Base-by-base conservation (phyloP, 2,888 invertebrate species). In the Lissonota sp. region DNA sequence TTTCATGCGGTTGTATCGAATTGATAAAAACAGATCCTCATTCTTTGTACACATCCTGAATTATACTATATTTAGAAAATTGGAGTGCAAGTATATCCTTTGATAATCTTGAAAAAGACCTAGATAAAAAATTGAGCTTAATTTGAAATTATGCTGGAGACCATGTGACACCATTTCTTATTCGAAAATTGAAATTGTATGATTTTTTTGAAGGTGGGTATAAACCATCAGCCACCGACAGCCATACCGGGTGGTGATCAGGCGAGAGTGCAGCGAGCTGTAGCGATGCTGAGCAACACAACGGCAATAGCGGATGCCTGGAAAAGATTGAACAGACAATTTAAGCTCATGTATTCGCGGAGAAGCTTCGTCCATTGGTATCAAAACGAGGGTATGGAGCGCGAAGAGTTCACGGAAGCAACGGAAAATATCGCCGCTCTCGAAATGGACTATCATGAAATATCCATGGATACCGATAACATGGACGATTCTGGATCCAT, bases 341-440 rank as follows among this genome's bases (percentile, higher is more conserved):
- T 95, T 87, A 94, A 94, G 87, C 90, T 95, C 75, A 94, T 95
- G 94, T 95, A 94, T 89, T 93, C 94, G 84, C 95, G 94, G 91
- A 90, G 94, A 57, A 95, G 94, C 60, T 95, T 95, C 89, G 94
- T 95, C 69, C 95, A 95, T 88, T 95, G 95, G 94, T 93, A 93
- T 83, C 14, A 76, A 7, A 74, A 76, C 42, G 88, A 88, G 90
- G 94, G 94, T 37, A 94, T 94, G 93, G 94, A 93, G 79, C 92
- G 93, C 84, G 93, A 93, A 5, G 93, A 93, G 83, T 93, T 93
- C 83, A 85, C 85, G n/a, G 93, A 93, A 79, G 93, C 93, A 5
- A 84, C 92, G 5, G 92, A 93, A 58, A 92, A 93, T 84, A 87
- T 93, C 83, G 90, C 92, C 0, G 93, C 93, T n/a, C 85, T 93